These are phyloP conservation scores for Ormyrus labotus DNA, from an alignment of 2,888 invertebrate genomes.

Conservation along the genomic window DNA sequence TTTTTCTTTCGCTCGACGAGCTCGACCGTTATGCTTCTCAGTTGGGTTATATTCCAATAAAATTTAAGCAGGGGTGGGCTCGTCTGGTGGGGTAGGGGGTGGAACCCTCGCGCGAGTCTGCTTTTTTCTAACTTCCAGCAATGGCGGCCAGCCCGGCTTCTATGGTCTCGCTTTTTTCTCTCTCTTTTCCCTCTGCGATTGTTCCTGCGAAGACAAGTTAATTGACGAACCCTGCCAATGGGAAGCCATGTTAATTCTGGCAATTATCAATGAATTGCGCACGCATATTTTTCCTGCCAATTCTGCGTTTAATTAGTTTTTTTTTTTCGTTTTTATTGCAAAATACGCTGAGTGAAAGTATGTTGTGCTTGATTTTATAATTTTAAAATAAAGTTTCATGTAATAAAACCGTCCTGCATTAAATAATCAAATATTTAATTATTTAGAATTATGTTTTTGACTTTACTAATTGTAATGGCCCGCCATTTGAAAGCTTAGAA, in stretches of 20 bases:
- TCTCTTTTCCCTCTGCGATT: conserved; percentile 14
- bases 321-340: not conserved
- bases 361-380: no score
- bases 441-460: no score
- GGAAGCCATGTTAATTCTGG: conserved; percentile 49
- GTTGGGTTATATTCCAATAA: conserved; percentile 59
- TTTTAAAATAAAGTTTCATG: no score
- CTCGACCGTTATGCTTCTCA: conserved; percentile 48
- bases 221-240: conserved; percentile 35
- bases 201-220: conserved; percentile 51
- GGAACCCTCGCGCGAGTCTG: conserved; percentile 50
- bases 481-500: no score
- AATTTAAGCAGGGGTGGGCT: conserved; percentile 58
- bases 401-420: no score
- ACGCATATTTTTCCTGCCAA: conserved; percentile 24
- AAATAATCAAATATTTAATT: no score
- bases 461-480: no score
- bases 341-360: no score
- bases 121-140: conserved; percentile 56
- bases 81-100: conserved; percentile 51
- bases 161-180: conserved; percentile 1
- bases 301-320: conserved; percentile 8
- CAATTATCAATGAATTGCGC: conserved; percentile 47
- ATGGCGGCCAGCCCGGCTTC: conserved; percentile 50
- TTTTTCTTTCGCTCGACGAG: conserved; percentile 23